These are phyloP conservation scores for Cichlasoma orientale DNA, from an alignment of 2,797 vertebrate genomes.

Conservation along the genomic window DNA sequence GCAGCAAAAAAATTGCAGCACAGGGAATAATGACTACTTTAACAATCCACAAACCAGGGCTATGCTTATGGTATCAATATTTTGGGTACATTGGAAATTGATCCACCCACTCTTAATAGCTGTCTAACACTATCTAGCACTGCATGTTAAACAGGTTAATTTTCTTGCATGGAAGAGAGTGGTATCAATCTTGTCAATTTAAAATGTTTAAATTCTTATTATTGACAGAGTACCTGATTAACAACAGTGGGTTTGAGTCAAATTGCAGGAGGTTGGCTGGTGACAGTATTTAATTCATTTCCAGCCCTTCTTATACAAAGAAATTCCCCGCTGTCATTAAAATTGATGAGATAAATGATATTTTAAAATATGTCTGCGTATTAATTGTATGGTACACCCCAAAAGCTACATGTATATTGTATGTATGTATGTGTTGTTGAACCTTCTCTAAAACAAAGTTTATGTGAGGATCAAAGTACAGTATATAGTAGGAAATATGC, in stretches of 20 bases:
- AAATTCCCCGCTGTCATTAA: background rate
- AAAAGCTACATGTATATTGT: background rate
- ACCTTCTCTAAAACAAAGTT: background rate
- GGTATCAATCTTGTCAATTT: too few species aligned
- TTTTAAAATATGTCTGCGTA: background rate
- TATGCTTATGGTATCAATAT: background rate
- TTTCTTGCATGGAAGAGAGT: background rate
- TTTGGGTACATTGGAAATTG: background rate
- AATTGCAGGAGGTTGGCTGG: too few species aligned
- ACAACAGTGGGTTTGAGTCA: too few species aligned
- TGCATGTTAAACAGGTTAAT: background rate
- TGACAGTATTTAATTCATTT: too few species aligned
- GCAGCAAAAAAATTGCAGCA: background rate
- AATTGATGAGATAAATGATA: background rate
- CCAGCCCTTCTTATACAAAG: background rate
- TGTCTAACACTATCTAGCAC: background rate
- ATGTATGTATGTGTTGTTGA: background rate
- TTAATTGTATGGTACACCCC: background rate
- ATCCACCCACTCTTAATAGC: background rate
- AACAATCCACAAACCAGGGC: background rate
- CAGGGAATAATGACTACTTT: background rate
- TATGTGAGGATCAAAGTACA: background rate
- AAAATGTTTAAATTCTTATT: too few species aligned
- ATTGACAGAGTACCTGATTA: too few species aligned
- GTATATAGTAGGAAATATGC: constrained; percentile 4